Percentiles rank a stretch among this genome's conserved stretches.
Evolutionary conservation across 2,888 invertebrate species (phyloP).

Genomic region (Gandaritis pyraliata): DNA sequence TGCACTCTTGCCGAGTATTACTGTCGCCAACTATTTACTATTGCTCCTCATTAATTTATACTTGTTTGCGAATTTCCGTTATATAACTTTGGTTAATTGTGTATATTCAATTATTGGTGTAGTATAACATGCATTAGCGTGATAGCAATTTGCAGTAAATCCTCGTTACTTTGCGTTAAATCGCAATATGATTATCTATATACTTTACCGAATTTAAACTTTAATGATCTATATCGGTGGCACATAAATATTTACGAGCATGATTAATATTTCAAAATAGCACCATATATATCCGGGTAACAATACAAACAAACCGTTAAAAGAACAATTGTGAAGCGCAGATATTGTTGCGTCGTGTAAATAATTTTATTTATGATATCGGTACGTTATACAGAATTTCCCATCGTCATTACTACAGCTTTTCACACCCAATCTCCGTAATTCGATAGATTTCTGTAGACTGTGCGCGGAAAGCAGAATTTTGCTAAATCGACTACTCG

Average conservation of each 20-base stretch:
- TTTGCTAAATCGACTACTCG: slow-evolving; percentile 67
- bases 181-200: neutral
- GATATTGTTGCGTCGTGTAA: slow-evolving; percentile 56
- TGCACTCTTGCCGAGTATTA: slow-evolving; percentile 60
- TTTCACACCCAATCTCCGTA: slow-evolving; percentile 72
- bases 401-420: slow-evolving; percentile 65
- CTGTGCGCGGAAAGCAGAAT: slow-evolving; percentile 57
- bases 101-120: neutral
- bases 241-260: slow-evolving; percentile 26
- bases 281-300: slow-evolving; percentile 31
- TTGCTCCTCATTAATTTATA: slow-evolving; percentile 36
- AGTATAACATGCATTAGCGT: neutral
- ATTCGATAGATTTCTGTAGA: slow-evolving; percentile 71
- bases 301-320: slow-evolving; percentile 38
- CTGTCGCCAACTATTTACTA: slow-evolving; percentile 52
- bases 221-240: slow-evolving; percentile 26
- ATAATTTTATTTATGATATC: slow-evolving; percentile 64
- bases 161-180: neutral
- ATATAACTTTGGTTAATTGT: slow-evolving; percentile 6
- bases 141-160: neutral
- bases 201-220: slow-evolving; percentile 12
- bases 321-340: slow-evolving; percentile 37
- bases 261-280: slow-evolving; percentile 33
- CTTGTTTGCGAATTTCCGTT: slow-evolving; percentile 1
- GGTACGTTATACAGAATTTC: slow-evolving; percentile 62